Conservation (phyloP, 2,113 vertebrate species). For the Entosphenus tridentatus region DNA sequence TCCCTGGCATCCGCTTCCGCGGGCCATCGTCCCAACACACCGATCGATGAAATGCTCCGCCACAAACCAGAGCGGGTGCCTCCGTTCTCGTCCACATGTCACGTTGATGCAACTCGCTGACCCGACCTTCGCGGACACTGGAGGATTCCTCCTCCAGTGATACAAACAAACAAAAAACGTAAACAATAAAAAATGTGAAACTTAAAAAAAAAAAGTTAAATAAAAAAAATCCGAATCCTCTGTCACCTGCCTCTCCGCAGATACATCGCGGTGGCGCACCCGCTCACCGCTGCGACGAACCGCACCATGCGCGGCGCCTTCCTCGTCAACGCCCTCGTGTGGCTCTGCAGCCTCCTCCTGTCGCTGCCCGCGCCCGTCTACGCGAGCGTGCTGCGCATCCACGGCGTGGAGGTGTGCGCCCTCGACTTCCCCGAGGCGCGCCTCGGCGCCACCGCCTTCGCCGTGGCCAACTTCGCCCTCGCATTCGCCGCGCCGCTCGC, state of each 20-base stretch:
- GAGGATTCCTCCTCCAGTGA: too few species aligned
- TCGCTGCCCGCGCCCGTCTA: conserved; percentile 38
- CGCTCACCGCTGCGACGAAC: conserved; percentile 22
- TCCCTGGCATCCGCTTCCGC: too few species aligned
- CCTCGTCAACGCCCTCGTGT: conserved; percentile 32
- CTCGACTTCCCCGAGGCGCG: conserved; percentile 27
- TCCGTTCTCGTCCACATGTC: too few species aligned
- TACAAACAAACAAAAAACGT: too few species aligned
- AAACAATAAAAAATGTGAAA: too few species aligned
- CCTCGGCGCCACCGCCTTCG: conserved; percentile 42
- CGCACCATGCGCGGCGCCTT: conserved; percentile 36
- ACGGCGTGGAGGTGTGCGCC: conserved; percentile 26
- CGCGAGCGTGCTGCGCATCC: conserved; percentile 20
- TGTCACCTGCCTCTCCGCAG: conserved; percentile 13
- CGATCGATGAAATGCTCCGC: too few species aligned
- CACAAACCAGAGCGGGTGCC: too few species aligned
- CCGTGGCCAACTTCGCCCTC: conserved; percentile 35
- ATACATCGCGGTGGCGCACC: conserved; percentile 37
- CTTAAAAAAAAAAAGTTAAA: too few species aligned
- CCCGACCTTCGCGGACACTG: too few species aligned
- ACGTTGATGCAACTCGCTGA: too few species aligned
- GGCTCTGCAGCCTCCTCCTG: conserved; percentile 34
- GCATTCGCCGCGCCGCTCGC: conserved; percentile 36
- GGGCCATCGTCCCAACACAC: too few species aligned
- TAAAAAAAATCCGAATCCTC: too few species aligned